Evolutionary conservation across 2,113 vertebrate genomes (phyloP), one percentile per base, ranked within the genome.

Genomic region (Hystrix cristata): DNA sequence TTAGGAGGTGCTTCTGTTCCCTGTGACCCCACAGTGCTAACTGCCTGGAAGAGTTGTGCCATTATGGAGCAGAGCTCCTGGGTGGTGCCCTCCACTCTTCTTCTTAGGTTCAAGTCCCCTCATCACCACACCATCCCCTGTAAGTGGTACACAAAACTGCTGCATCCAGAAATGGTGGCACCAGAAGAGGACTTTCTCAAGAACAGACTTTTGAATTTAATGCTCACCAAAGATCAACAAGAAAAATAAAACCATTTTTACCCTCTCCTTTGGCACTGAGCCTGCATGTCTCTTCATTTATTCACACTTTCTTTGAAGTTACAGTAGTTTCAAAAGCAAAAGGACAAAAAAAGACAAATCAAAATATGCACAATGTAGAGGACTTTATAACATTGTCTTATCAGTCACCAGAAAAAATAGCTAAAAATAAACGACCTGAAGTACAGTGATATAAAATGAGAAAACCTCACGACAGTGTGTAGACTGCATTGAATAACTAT

Each of bases 301-400:
- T 84, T 95, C 65, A 27, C 87, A 23, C 15, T 72, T 76, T 93
- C 48, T 88, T 81, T 95, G 78, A 94, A 85, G 29, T 90, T 81
- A 27, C 5, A 80, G 29, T 69, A 87, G 65, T 55, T 59, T 88
- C 59, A 94, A 91, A 84, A 59, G 78, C 81, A 85, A 91, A 95
- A 76, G 43, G 34, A 84, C 64, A 10, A 31, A 67, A 62, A 78
- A 88, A 60, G 29, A 51, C 31, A 13, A 93, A 51, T 87, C 27
- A 90, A 96, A 95, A 90, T 13, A 82, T 7, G 48, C 53, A 51
- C 11, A 34, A 29, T 11, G 5, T 60, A 71, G 78, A 92, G 14
- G 89, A 74, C 74, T 87, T 62, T 29, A 43, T 64, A 69, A 74
- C 53, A 85, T 0, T 69, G 53, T 81, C 76, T 51, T 91, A 81